Evolutionary conservation across 1,140 invertebrate genomes (phyloP).

Genomic region (Schlechtendalia chinensis): DNA sequence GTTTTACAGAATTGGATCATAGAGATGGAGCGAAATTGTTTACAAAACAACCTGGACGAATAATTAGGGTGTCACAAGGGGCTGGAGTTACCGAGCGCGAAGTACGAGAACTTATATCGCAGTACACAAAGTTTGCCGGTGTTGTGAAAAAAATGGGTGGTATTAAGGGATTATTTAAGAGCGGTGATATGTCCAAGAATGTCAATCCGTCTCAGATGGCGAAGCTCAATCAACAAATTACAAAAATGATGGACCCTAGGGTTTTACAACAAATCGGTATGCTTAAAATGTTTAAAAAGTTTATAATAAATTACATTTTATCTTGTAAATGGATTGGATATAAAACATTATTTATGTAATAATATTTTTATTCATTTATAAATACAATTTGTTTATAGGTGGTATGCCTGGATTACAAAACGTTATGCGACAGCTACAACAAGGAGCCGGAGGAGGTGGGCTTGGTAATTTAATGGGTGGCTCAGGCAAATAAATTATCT

Average conservation of each 20-base stretch:
- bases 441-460: slow-evolving; percentile 75
- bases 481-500: slow-evolving; percentile 56
- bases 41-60: slow-evolving; percentile 84
- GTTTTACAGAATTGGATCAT: slow-evolving; percentile 80
- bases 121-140: slow-evolving; percentile 99
- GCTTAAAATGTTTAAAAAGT: slow-evolving; percentile 30
- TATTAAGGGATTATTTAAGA: slow-evolving; percentile 98
- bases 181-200: slow-evolving; percentile 97
- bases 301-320: neutral
- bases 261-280: slow-evolving; percentile 91
- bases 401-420: slow-evolving; percentile 95
- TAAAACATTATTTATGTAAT: neutral
- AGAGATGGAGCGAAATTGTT: slow-evolving; percentile 97
- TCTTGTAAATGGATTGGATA: too few relatives aligned
- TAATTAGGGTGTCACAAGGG: slow-evolving; percentile 87
- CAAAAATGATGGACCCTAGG: slow-evolving; percentile 99
- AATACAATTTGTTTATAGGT: slow-evolving; percentile 59
- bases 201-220: slow-evolving; percentile 98
- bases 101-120: slow-evolving; percentile 95
- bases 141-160: slow-evolving; percentile 99
- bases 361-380: slow-evolving; percentile 9
- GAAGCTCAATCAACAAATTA: slow-evolving; percentile 99
- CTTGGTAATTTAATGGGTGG: slow-evolving; percentile 77
- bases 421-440: slow-evolving; percentile 97
- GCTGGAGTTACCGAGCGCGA: slow-evolving; percentile 93